Percentiles rank a stretch among this genome's conserved stretches.
Evolutionary conservation across 2,888 invertebrate species (phyloP).

Genomic region (Danaus chrysippus): DNA sequence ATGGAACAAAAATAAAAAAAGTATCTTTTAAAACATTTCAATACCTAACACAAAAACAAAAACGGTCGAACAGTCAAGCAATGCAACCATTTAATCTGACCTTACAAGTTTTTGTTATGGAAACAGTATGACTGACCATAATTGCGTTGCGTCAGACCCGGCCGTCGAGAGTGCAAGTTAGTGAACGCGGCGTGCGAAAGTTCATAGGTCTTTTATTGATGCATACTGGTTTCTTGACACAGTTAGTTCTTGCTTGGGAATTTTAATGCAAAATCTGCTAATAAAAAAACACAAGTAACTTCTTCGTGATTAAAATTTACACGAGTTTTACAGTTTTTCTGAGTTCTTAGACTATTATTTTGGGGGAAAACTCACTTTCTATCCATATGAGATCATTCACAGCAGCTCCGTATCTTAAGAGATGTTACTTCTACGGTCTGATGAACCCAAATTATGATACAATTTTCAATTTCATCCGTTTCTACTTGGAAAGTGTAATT

Average conservation of each 20-base stretch:
- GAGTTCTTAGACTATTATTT: too few species aligned
- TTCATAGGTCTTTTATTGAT: too few species aligned
- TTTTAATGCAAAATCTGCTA: too few species aligned
- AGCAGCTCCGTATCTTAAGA: slow-evolving; percentile 9
- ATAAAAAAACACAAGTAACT: too few species aligned
- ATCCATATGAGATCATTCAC: slow-evolving; percentile 8
- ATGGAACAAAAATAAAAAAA: too few species aligned
- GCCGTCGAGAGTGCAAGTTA: slow-evolving; percentile 1
- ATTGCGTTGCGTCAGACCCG: neutral
- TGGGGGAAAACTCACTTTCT: too few species aligned
- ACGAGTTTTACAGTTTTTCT: too few species aligned
- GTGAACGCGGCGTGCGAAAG: neutral
- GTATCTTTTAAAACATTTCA: too few species aligned
- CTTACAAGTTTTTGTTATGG: neutral
- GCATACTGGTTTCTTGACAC: too few species aligned
- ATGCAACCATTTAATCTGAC: neutral
- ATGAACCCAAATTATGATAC: slow-evolving; percentile 43
- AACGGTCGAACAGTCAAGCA: neutral
- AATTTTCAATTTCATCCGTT: slow-evolving; percentile 54
- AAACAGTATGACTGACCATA: neutral
- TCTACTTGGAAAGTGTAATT: slow-evolving; percentile 25
- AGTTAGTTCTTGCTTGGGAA: too few species aligned
- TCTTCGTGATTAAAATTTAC: too few species aligned
- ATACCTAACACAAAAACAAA: neutral
- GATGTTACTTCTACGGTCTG: slow-evolving; percentile 40